These are phyloP conservation scores for Caenorhabditis sp. DNA, from an alignment of 2,888 invertebrate species.

Conservation along the genomic window DNA sequence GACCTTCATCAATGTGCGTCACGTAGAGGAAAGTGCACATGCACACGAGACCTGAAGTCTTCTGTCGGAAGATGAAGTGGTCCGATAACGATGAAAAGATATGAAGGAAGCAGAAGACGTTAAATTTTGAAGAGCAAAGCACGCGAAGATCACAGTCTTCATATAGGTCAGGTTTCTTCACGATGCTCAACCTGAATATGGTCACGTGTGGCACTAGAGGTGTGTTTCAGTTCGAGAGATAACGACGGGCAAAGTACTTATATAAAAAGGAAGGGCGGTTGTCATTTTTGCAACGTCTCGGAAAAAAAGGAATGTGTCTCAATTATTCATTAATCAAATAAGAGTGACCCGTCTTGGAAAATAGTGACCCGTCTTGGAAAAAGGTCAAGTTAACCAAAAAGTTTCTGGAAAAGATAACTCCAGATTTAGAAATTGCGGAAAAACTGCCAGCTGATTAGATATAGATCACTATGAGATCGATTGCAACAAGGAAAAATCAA, in stretches of 20 bases:
- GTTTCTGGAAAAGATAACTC: no score
- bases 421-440: no score
- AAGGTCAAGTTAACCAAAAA: no score
- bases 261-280: conserved; percentile 7
- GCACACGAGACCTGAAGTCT: conserved; percentile 33
- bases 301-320: conserved; percentile 3
- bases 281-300: conserved; percentile 49
- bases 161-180: neutral
- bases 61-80: conserved; percentile 54
- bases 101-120: conserved; percentile 6
- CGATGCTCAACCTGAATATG: neutral
- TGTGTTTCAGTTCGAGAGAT: neutral
- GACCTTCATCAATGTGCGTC: conserved; percentile 56
- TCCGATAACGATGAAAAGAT: conserved; percentile 32
- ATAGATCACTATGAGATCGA: no score
- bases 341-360: no score
- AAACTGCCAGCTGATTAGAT: no score
- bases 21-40: conserved; percentile 10
- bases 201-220: neutral
- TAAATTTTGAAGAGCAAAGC: neutral
- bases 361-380: no score
- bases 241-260: conserved; percentile 1
- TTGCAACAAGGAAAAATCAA: no score
- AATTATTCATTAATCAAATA: no score
- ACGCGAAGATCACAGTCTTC: no score